Evolutionary conservation across 2,113 vertebrate species (phyloP).

Genomic region (Hydrochoerus hydrochaeris): DNA sequence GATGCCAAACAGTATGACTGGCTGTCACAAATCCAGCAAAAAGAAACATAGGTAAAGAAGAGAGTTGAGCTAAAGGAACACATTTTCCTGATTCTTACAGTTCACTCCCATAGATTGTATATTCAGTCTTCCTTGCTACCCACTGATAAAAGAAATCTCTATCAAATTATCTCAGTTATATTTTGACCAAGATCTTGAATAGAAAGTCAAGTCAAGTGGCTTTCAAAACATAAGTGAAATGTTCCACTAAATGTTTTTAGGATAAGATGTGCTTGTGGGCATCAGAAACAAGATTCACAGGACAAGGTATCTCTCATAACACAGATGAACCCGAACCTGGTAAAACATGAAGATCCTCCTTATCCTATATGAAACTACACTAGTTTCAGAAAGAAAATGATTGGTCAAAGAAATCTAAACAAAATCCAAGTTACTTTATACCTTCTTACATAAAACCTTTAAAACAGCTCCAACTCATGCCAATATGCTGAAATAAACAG

Average conservation of each 20-base stretch:
- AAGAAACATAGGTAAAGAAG: background rate
- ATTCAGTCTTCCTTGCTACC: background rate
- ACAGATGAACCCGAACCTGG: background rate
- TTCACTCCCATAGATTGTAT: background rate
- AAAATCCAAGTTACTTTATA: background rate
- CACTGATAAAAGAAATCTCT: background rate
- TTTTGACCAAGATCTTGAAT: background rate
- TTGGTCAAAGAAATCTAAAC: background rate
- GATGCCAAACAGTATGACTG: background rate
- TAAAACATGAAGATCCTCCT: background rate
- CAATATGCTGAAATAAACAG: background rate
- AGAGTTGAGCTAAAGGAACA: background rate
- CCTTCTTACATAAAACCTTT: constrained; percentile 34
- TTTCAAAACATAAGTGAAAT: background rate
- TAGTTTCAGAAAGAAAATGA: background rate
- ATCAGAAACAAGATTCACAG: background rate
- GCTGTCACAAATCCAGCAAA: background rate
- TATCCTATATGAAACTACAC: background rate
- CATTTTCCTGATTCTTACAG: background rate
- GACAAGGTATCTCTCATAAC: background rate
- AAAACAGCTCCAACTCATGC: background rate
- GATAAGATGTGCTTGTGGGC: background rate
- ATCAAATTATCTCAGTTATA: background rate
- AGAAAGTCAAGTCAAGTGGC: background rate
- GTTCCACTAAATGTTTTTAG: background rate